A percentile compares a stretch with the other conserved stretches of the same genome.
These are phyloP conservation scores for Tineola bisselliella DNA, from an alignment of 2,888 invertebrate species.

Conservation along the genomic window DNA sequence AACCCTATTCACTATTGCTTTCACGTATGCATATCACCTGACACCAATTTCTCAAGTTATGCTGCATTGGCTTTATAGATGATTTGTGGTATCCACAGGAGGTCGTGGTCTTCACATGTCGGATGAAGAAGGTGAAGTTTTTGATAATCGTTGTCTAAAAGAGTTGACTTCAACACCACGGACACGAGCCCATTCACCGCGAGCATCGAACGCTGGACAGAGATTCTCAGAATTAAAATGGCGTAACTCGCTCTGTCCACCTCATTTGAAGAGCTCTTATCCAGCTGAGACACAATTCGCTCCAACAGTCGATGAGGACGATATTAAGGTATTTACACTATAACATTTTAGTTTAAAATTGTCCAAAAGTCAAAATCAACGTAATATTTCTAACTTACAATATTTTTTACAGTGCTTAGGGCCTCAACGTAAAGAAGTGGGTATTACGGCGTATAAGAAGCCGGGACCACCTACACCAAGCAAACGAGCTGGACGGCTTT, in stretches of 20 bases:
- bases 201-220: slow-evolving; percentile 24
- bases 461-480: slow-evolving; percentile 90
- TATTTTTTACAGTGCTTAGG: slow-evolving; percentile 23
- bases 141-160: slow-evolving; percentile 80
- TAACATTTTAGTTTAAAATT: slow-evolving; percentile 11
- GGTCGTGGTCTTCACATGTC: slow-evolving; percentile 74
- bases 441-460: slow-evolving; percentile 81
- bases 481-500: slow-evolving; percentile 80
- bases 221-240: slow-evolving; percentile 76
- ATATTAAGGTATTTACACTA: slow-evolving; percentile 38
- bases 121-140: slow-evolving; percentile 87
- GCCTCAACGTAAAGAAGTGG: slow-evolving; percentile 65
- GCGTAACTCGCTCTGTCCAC: slow-evolving; percentile 84
- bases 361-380: too few relatives aligned
- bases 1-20: too few relatives aligned
- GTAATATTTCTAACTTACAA: too few relatives aligned
- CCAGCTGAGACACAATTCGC: slow-evolving; percentile 82
- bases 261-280: slow-evolving; percentile 86
- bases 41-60: too few relatives aligned
- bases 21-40: too few relatives aligned
- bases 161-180: slow-evolving; percentile 72
- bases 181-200: slow-evolving; percentile 27
- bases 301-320: slow-evolving; percentile 54
- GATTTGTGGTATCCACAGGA: slow-evolving; percentile 24
- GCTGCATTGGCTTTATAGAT: too few relatives aligned